Evolutionary conservation across 2,113 vertebrate species (phyloP).

Genomic region (Microcebus tavaratra): DNA sequence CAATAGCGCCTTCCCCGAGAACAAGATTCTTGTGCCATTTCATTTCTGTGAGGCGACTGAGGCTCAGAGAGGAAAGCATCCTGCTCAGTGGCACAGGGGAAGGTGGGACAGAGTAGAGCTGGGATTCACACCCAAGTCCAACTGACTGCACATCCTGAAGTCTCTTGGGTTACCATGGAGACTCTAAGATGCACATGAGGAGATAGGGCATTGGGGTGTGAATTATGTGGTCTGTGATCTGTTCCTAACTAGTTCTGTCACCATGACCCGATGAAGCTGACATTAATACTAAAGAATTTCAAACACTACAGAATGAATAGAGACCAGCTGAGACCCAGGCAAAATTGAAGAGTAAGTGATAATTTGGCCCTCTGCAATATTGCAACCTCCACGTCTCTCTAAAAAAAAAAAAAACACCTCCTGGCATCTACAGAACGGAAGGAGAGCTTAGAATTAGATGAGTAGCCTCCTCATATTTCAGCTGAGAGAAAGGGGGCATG

Average conservation of each 20-base stretch:
- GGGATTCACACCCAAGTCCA: not conserved
- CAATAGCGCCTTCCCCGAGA: not conserved
- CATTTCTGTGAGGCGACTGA: not conserved
- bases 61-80: not conserved
- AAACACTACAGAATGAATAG: not conserved
- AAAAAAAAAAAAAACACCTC: not conserved
- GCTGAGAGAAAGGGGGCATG: not conserved
- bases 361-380: not conserved
- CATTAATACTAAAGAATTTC: not conserved
- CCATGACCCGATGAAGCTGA: not conserved
- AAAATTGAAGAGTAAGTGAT: not conserved
- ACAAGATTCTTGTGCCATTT: not conserved
- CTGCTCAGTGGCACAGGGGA: not conserved
- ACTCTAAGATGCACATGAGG: not conserved
- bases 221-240: not conserved
- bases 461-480: not conserved
- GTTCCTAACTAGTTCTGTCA: not conserved
- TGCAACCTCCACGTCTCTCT: not conserved
- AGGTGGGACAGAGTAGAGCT: not conserved
- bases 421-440: not conserved
- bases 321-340: not conserved
- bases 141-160: rapidly evolving
- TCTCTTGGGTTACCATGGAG: not conserved
- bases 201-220: not conserved
- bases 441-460: not conserved